Percentiles rank a stretch among this genome's conserved stretches.
phyloP scores from a whole-genome alignment of 2,888 invertebrate genomes.

The Sisyra terminalis region DNA sequence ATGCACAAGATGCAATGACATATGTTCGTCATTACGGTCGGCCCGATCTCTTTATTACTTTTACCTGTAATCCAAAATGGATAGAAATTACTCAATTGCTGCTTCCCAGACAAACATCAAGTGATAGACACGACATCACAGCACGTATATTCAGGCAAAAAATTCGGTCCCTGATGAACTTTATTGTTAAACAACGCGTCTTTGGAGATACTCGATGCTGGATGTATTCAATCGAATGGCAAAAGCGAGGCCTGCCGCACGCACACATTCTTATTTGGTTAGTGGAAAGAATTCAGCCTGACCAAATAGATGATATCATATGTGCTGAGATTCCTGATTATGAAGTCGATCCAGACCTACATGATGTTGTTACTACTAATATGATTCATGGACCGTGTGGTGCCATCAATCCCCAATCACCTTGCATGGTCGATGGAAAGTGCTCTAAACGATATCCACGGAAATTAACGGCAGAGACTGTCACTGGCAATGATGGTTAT shows the following conservation, averaged over 20 bases:
- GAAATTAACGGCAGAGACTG: conserved; percentile 14
- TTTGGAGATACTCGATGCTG: conserved; percentile 14
- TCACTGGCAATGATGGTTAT: conserved; percentile 19
- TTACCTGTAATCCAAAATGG: conserved; percentile 16
- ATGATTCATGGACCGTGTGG: conserved; percentile 22
- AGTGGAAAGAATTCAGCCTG: conserved; percentile 4
- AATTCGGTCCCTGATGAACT: conserved; percentile 11
- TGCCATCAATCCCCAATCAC: conserved; percentile 16
- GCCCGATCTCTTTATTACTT: conserved; percentile 14
- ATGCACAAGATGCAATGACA: conserved; percentile 17
- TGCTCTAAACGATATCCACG: conserved; percentile 16
- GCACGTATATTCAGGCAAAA: conserved; percentile 15
- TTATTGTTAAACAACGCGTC: conserved; percentile 11
- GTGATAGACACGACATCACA: conserved; percentile 17
- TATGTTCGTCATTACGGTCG: conserved; percentile 19
- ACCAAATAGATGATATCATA: conserved; percentile 10
- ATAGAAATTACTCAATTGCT: conserved; percentile 14
- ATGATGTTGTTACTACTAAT: conserved; percentile 11
- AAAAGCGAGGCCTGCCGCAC: conserved; percentile 12
- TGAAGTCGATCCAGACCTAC: conserved; percentile 9
- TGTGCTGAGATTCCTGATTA: conserved; percentile 11
- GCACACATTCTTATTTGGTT: conserved; percentile 14
- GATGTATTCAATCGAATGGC: conserved; percentile 12
- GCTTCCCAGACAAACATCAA: conserved; percentile 11
- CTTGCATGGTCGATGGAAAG: conserved; percentile 22